Evolutionary conservation across 2,797 vertebrate genomes (phyloP).

Genomic region (Notolepis coatsorum): DNA sequence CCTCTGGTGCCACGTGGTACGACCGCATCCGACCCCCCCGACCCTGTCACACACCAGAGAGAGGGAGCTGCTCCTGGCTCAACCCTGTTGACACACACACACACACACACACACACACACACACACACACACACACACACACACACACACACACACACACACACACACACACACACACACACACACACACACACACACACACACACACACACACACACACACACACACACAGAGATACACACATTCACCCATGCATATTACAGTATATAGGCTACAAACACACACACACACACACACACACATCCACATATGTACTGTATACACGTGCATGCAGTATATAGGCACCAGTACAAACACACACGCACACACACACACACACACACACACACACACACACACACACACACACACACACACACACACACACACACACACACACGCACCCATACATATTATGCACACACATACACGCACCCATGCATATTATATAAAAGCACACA

Average conservation of each 20-base stretch:
- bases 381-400: neutral
- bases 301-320: no score
- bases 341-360: no score
- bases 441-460: neutral
- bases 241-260: no score
- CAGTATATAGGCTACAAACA: no score
- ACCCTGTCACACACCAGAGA: constrained; percentile 16
- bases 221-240: constrained; percentile 2
- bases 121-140: neutral
- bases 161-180: constrained; percentile 14
- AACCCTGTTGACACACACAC: neutral
- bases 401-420: constrained; percentile 9
- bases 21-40: constrained; percentile 2
- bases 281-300: constrained; percentile 1
- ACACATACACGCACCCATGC: constrained; percentile 11
- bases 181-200: neutral
- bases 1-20: constrained; percentile 18
- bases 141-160: constrained; percentile 12
- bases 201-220: constrained; percentile 2
- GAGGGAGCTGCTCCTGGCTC: constrained; percentile 7
- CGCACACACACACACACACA: no score
- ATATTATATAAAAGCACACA: no score
- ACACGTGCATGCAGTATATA: no score
- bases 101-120: constrained; percentile 14
- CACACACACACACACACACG: neutral